Evolutionary conservation across 1,140 invertebrate species (phyloP).

Genomic region (Lepidostoma basale): DNA sequence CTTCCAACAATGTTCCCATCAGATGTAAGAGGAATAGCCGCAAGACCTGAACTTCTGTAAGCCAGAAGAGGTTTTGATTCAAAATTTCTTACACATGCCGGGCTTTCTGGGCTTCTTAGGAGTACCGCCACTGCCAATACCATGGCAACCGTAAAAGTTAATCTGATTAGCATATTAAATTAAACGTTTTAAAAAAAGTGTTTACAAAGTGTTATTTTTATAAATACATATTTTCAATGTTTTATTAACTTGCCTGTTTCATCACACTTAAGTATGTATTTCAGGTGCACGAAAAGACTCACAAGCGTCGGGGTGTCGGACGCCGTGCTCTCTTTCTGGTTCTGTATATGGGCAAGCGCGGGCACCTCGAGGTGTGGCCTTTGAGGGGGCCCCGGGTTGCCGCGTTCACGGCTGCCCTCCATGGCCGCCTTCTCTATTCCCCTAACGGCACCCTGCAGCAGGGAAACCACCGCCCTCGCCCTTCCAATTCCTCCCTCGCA

Average conservation of each 20-base stretch:
- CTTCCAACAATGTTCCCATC: too few species aligned
- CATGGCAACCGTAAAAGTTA: too few species aligned
- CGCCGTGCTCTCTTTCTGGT: conserved; percentile 77
- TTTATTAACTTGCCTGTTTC: background rate
- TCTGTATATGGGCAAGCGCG: conserved; percentile 84
- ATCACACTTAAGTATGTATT: background rate
- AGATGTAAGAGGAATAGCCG: too few species aligned
- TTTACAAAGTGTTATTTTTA: too few species aligned
- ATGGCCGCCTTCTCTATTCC: conserved; percentile 75
- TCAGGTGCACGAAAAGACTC: conserved; percentile 51
- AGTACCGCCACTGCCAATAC: too few species aligned
- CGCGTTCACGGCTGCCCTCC: conserved; percentile 86
- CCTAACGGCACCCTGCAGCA: conserved; percentile 52
- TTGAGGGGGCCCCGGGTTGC: conserved; percentile 87
- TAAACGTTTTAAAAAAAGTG: too few species aligned
- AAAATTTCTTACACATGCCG: too few species aligned
- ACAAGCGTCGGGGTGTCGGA: conserved; percentile 50
- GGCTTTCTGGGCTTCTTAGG: too few species aligned
- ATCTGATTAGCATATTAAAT: too few species aligned
- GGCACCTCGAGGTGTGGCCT: conserved; percentile 85
- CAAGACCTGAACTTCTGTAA: too few species aligned
- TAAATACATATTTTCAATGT: too few species aligned
- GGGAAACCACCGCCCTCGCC: conserved; percentile 63
- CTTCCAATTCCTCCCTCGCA: conserved; percentile 62
- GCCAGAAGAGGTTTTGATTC: too few species aligned